Evolutionary conservation across 1,140 invertebrate species (phyloP), one percentile per base, ranked within the genome.

Genomic region (Tribolium madens): DNA sequence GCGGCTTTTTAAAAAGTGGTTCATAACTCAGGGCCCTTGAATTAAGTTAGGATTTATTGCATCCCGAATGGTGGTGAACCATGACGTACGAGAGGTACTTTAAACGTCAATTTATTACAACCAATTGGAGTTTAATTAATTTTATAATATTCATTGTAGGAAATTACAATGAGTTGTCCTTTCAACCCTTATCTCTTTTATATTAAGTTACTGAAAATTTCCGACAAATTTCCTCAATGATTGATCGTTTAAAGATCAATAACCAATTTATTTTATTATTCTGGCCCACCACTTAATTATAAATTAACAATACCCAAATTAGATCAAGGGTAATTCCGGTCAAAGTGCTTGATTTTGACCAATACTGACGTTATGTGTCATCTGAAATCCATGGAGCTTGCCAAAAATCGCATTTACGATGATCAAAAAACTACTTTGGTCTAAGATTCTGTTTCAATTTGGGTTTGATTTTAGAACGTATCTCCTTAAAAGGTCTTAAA

Each of bases 171-270:
- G 26, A 64, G 57, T 6, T 60, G 53, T 64, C 57, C 57, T 18
- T 64, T 13, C 57, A 64, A 9, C 57, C 57, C 57, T 64, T 64
- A 64, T 64, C 57, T 64, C 57, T 18, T 64, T 64, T 64, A 33
- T 64, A 33, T 33, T 9, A 64, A 64, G 9, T 64, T 64, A 64
- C 57, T 14, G 57, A 64, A 64, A 64, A 64, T 64, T 64, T 64
- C 57, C 57, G 57, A 9, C 26, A 33, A 64, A 64, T 64, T 64
- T 33, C 14, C 21, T 26, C 26, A 21, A 33, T 64, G 57, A 64
- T 64, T 64, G 57, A 64, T 64, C 57, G 57, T 64, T 64, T 64
- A 13, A 64, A 64, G 57, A 64, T 64, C 57, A 64, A 64, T 64
- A 64, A 64, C 26, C 26, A 64, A 64, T 64, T 64, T 64, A 64